These are phyloP conservation scores for Petroica traversi DNA, from an alignment of 2,113 vertebrate genomes.

Conservation along the genomic window DNA sequence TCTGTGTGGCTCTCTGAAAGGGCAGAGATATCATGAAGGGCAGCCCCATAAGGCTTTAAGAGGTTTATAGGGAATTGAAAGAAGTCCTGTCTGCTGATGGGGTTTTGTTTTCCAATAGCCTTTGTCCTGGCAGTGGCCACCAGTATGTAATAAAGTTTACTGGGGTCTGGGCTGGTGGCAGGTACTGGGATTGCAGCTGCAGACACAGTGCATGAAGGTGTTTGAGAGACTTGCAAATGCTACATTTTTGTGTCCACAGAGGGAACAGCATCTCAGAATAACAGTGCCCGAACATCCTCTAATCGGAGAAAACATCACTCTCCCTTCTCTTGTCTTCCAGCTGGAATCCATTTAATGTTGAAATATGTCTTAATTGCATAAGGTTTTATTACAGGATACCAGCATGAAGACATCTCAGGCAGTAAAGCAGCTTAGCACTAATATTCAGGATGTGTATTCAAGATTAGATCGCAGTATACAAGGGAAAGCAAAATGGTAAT, in stretches of 20 bases:
- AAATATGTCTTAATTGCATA: conserved; percentile 12
- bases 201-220: background rate
- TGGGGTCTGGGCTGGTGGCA: background rate
- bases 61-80: background rate
- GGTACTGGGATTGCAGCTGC: background rate
- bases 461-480: background rate
- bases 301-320: background rate
- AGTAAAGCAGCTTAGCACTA: background rate
- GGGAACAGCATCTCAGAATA: background rate
- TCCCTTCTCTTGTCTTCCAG: background rate
- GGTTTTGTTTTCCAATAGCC: background rate
- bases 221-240: background rate
- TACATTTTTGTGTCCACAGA: background rate
- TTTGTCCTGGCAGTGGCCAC: background rate
- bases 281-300: background rate
- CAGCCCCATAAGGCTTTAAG: background rate
- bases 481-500: background rate
- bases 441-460: background rate
- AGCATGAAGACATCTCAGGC: background rate
- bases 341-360: background rate
- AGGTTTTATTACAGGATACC: background rate
- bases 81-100: background rate
- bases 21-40: background rate
- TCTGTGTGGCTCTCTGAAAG: background rate
- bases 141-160: background rate